Percentiles rank a stretch among this genome's conserved stretches.
These are phyloP conservation scores for Lycocerus yunnanus DNA, from an alignment of 2,888 invertebrate species.

Conservation along the genomic window DNA sequence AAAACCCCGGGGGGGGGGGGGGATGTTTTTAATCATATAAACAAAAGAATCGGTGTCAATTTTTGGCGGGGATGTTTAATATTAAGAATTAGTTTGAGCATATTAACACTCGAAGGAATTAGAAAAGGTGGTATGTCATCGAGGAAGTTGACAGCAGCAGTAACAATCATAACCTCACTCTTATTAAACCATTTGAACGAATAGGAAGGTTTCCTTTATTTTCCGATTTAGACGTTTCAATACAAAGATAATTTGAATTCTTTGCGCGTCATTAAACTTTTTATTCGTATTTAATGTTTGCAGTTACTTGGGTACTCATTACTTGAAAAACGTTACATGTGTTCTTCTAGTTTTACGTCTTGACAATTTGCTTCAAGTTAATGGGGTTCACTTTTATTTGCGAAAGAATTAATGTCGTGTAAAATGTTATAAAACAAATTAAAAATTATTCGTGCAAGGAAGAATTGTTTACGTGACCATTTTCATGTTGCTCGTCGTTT, in stretches of 20 bases:
- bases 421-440: background rate
- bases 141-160: too few relatives aligned
- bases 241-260: slow-evolving; percentile 35
- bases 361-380: slow-evolving; percentile 8
- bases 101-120: too few relatives aligned
- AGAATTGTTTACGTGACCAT: background rate
- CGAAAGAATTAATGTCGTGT: slow-evolving; percentile 8
- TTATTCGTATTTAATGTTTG: slow-evolving; percentile 31
- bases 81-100: too few relatives aligned
- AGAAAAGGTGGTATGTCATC: too few relatives aligned
- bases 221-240: slow-evolving; percentile 1
- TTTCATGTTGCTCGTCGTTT: background rate
- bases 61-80: too few relatives aligned
- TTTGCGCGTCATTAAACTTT: slow-evolving; percentile 26
- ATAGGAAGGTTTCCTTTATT: slow-evolving; percentile 17
- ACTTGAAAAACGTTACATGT: slow-evolving; percentile 13
- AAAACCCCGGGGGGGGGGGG: too few relatives aligned
- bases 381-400: slow-evolving; percentile 6
- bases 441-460: background rate
- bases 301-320: slow-evolving; percentile 28
- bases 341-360: background rate
- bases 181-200: too few relatives aligned
- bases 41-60: too few relatives aligned
- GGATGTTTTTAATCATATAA: too few relatives aligned
- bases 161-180: too few relatives aligned